Base-by-base conservation (phyloP, 1,140 invertebrate species). In the Scaptomyza hsui region DNA sequence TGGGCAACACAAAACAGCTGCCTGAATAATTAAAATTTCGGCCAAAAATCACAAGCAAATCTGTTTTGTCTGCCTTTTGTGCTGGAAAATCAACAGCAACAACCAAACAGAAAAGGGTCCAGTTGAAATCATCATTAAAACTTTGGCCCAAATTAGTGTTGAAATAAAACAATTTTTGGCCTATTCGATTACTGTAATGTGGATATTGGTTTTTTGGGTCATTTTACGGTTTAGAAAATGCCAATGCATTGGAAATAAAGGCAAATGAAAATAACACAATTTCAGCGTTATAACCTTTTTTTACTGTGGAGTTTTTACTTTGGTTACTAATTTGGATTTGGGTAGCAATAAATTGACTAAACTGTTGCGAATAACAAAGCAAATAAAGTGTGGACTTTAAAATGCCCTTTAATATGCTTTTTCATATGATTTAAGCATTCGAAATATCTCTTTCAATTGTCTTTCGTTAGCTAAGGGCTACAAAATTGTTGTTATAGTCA, bases 21-120 rank as follows among this genome's bases (percentile, higher is more conserved):
- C 70, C 62, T 75, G 79, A 81, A 88, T 88, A 85, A 85, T 85
- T 85, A 78, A 68, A 85, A 77, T 73, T 77, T 76, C 62, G 45
- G 47, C 56, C 64, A 61, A 75, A 88, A 85, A 86, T 86, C 81
- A 61, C 77, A 81, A 67, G 12, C 44, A 83, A 80, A 86, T 86
- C 77, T 53, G 52, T 73, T 75, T 80, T 65, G 65, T 45, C 51
- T 62, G 55, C 56, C 56, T 42, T 57, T 62, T 45, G 29, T 15
- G 39, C 21, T 45, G 61, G 53, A 78, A 68, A 78, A 77, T 77
- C 75, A 78, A 70, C 75, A 78, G 64, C 75, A 68, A 24, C 35
- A 26, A 10, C 57, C 64, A 45, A 53, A 52, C 19, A 13, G n/a
- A 56, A 64, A 75, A 72, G 62, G 78, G 44, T 48, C 57, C 10